Evolutionary conservation across 2,113 vertebrate genomes (phyloP).

Genomic region (Arvicanthis niloticus): DNA sequence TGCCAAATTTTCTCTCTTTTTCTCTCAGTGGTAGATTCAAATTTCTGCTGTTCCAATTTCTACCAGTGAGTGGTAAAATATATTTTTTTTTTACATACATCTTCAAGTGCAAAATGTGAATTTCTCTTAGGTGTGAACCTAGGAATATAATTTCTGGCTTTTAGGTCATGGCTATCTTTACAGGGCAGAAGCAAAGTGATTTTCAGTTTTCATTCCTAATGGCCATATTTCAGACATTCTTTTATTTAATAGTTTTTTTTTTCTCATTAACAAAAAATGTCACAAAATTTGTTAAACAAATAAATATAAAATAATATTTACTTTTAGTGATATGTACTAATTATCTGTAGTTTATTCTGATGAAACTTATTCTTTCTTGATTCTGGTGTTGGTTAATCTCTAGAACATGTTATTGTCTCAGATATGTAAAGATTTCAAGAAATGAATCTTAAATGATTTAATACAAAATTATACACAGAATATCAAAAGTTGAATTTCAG

Average conservation of each 20-base stretch:
- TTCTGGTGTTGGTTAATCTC: neutral
- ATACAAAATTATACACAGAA: neutral
- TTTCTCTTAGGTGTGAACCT: neutral
- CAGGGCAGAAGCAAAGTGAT: neutral
- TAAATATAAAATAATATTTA: constrained; percentile 2
- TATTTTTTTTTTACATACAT: neutral
- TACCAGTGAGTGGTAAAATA: neutral
- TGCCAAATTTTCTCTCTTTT: neutral
- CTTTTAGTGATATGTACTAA: neutral
- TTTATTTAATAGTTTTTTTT: neutral
- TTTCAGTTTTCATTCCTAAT: neutral
- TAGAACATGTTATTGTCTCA: neutral
- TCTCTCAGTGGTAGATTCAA: neutral
- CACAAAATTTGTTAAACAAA: neutral
- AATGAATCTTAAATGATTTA: neutral
- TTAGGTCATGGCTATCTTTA: neutral
- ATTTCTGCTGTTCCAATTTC: neutral
- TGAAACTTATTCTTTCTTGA: constrained; percentile 3
- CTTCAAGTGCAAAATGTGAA: neutral
- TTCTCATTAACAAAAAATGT: neutral
- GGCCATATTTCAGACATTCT: neutral
- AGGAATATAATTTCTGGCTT: neutral
- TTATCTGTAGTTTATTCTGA: neutral
- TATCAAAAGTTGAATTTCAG: neutral
- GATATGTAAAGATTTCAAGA: neutral